phyloP scores from a whole-genome alignment of 2,797 vertebrate species.

The Falco columbarius region DNA sequence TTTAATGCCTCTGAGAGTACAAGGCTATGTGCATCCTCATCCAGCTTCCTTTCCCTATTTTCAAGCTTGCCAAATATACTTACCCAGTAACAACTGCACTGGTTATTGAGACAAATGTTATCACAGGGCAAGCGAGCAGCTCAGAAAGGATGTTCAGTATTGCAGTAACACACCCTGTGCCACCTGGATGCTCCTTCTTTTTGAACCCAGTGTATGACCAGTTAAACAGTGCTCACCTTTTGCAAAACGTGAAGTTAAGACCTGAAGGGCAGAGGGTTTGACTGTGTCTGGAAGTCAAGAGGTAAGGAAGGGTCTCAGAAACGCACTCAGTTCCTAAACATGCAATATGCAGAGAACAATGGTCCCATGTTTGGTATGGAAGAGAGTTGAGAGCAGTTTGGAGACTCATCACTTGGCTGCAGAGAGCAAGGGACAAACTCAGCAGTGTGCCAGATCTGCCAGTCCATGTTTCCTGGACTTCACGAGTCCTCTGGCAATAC shows the following conservation, averaged over 20 bases:
- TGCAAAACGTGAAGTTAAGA: not conserved
- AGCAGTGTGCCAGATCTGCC: not conserved
- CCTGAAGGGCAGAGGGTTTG: not conserved
- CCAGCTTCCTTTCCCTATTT: not conserved
- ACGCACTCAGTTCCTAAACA: not conserved
- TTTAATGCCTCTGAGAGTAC: not conserved
- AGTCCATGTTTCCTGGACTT: not conserved
- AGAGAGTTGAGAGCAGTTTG: not conserved
- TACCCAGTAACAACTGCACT: not conserved
- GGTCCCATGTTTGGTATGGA: not conserved
- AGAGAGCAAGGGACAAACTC: not conserved
- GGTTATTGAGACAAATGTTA: not conserved
- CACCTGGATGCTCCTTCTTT: not conserved
- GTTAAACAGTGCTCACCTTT: not conserved
- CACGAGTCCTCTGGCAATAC: not conserved
- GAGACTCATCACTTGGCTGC: not conserved
- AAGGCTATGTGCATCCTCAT: not conserved
- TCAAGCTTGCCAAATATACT: not conserved
- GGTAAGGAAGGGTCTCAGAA: not conserved
- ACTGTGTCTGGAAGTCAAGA: not conserved
- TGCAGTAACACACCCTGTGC: not conserved
- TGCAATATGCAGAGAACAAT: not conserved
- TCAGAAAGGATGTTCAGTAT: not conserved
- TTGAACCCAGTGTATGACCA: not conserved
- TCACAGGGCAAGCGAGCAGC: not conserved